These are phyloP conservation scores for Centropyge bicolor DNA, from an alignment of 2,797 vertebrate species.

Conservation along the genomic window DNA sequence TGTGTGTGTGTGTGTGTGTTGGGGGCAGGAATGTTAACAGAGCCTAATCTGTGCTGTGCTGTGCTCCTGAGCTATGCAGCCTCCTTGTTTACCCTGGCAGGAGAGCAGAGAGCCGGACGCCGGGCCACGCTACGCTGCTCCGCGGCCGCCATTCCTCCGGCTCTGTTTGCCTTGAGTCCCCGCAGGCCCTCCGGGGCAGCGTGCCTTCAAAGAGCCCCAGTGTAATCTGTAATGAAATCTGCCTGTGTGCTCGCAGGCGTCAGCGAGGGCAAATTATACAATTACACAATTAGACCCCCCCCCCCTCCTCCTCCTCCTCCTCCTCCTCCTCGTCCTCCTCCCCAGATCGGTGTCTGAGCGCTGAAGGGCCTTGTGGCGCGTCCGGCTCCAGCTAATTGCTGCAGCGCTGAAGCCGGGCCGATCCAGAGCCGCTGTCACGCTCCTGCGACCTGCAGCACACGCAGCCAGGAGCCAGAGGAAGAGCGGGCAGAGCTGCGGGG, in stretches of 20 bases:
- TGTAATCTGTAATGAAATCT: slow-evolving; percentile 87
- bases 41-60: slow-evolving; percentile 68
- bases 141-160: slow-evolving; percentile 53
- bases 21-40: slow-evolving; percentile 72
- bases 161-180: slow-evolving; percentile 73
- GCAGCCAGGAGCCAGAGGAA: slow-evolving; percentile 29
- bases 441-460: slow-evolving; percentile 38
- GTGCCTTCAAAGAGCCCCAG: slow-evolving; percentile 85
- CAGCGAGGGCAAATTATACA: slow-evolving; percentile 86
- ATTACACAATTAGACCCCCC: slow-evolving; percentile 82
- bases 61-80: slow-evolving; percentile 78
- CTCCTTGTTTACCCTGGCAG: slow-evolving; percentile 86
- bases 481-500: slow-evolving; percentile 1
- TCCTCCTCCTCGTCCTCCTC: slow-evolving; percentile 7
- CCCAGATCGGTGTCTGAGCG: slow-evolving; percentile 69
- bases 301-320: slow-evolving; percentile 16
- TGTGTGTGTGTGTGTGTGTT: slow-evolving; percentile 27
- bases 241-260: slow-evolving; percentile 83
- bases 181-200: slow-evolving; percentile 66
- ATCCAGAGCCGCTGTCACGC: slow-evolving; percentile 43
- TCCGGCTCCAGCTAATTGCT: slow-evolving; percentile 59
- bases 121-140: slow-evolving; percentile 63
- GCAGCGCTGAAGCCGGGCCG: slow-evolving; percentile 10
- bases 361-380: slow-evolving; percentile 34
- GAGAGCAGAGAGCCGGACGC: slow-evolving; percentile 83